phyloP scores from a whole-genome alignment of 2,113 vertebrate genomes.

The Chionodraco myersi region DNA sequence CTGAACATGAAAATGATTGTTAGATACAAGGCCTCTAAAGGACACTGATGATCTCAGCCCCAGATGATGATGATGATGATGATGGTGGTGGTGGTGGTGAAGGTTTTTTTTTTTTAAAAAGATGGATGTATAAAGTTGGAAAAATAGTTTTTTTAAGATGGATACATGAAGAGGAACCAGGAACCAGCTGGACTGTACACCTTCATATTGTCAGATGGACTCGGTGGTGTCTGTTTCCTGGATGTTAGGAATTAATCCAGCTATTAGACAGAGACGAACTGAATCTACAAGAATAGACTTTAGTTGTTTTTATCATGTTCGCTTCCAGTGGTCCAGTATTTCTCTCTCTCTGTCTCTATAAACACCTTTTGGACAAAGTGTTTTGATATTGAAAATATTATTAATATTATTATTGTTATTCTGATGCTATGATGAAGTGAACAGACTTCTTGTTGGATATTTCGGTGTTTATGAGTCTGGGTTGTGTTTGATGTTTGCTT shows the following conservation, averaged over 20 bases:
- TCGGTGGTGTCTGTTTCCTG: neutral
- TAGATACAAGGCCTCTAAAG: neutral
- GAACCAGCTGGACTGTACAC: neutral
- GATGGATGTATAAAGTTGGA: constrained; percentile 6
- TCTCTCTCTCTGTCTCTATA: constrained; percentile 56
- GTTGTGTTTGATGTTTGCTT: constrained; percentile 78
- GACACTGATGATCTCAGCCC: neutral
- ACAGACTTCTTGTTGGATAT: constrained; percentile 52
- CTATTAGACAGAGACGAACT: constrained; percentile 28
- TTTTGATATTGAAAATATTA: constrained; percentile 75
- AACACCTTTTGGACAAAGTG: constrained; percentile 63
- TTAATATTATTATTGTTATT: constrained; percentile 55
- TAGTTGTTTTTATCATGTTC: constrained; percentile 51
- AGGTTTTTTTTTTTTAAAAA: neutral
- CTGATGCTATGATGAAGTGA: constrained; percentile 37
- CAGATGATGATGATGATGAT: neutral
- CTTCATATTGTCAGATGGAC: neutral
- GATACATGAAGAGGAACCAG: neutral
- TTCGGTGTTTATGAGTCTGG: constrained; percentile 71
- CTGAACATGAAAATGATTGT: neutral
- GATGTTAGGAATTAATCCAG: constrained; percentile 29
- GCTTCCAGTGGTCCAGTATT: constrained; percentile 41
- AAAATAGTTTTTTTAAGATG: neutral
- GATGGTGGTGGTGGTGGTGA: neutral
- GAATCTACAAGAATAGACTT: constrained; percentile 13